phyloP scores from a whole-genome alignment of 1,140 invertebrate species.

The Bombus waltoni region DNA sequence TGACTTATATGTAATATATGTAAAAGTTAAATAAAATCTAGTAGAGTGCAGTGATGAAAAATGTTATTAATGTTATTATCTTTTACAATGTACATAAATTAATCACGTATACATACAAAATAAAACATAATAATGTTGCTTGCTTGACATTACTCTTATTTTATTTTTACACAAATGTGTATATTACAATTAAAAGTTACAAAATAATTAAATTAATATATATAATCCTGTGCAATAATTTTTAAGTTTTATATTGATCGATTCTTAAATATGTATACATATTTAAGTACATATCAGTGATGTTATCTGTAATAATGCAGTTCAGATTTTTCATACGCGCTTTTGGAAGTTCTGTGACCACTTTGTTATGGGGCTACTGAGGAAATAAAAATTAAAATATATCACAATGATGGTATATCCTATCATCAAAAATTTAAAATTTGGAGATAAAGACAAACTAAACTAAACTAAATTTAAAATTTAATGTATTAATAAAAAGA shows the following conservation, averaged over 20 bases:
- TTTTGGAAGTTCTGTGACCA: too few relatives aligned
- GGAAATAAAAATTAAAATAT: too few relatives aligned
- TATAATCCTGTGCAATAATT: not conserved
- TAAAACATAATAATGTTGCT: not conserved
- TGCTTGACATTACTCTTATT: constrained; percentile 8
- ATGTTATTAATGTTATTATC: not conserved
- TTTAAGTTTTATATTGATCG: not conserved
- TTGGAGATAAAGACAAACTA: too few relatives aligned
- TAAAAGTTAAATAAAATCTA: constrained; percentile 24
- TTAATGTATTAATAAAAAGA: too few relatives aligned
- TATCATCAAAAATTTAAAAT: too few relatives aligned
- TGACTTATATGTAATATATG: constrained; percentile 5
- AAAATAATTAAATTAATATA: constrained; percentile 17
- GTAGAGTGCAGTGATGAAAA: not conserved
- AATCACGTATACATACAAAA: not conserved
- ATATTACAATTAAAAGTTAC: constrained; percentile 29
- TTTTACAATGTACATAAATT: not conserved
- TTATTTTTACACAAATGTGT: constrained; percentile 18
- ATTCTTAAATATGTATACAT: not conserved
- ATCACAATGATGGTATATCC: too few relatives aligned
- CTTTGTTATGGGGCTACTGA: too few relatives aligned
- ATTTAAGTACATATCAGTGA: too few relatives aligned
- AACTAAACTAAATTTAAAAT: too few relatives aligned
- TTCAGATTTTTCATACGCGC: too few relatives aligned
- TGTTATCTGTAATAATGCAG: too few relatives aligned